Percentiles rank a stretch among this genome's conserved stretches.
phyloP scores from a whole-genome alignment of 1,140 invertebrate genomes.

The Zophobas morio region DNA sequence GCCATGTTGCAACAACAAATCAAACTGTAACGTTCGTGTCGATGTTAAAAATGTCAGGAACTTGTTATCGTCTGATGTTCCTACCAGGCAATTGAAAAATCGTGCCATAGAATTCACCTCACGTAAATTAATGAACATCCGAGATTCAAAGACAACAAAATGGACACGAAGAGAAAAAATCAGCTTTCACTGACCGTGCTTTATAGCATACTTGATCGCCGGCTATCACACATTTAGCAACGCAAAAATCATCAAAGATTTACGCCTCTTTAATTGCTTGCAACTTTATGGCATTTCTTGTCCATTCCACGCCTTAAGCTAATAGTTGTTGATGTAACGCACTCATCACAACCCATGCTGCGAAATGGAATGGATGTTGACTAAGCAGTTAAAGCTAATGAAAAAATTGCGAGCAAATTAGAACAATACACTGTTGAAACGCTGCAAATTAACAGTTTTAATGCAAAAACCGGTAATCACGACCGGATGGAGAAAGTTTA shows the following conservation, averaged over 20 bases:
- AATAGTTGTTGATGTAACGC: conserved; percentile 8
- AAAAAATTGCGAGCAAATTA: neutral
- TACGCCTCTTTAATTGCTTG: neutral
- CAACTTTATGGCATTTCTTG: neutral
- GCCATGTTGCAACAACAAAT: neutral
- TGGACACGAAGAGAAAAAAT: conserved; percentile 23
- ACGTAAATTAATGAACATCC: conserved; percentile 21
- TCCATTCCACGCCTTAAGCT: conserved; percentile 23
- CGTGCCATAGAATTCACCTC: conserved; percentile 52
- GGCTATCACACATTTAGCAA: conserved; percentile 1
- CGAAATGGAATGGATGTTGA: neutral
- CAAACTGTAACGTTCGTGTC: neutral
- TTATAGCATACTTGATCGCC: neutral
- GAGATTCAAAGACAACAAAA: conserved; percentile 13
- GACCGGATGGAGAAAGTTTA: conserved; percentile 10
- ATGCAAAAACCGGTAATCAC: conserved; percentile 2
- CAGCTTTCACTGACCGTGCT: conserved; percentile 31
- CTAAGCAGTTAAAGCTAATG: too few relatives aligned
- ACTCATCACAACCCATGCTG: neutral
- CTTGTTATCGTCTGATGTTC: neutral
- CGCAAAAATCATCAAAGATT: conserved; percentile 2
- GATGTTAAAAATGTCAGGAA: neutral
- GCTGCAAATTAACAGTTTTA: conserved; percentile 21
- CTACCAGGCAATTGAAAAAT: conserved; percentile 20
- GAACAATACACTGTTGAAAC: conserved; percentile 2